Percentiles rank a stretch among this genome's conserved stretches.
Evolutionary conservation across 1,140 invertebrate species (phyloP).

Genomic region (Alviniconcha marisindica): DNA sequence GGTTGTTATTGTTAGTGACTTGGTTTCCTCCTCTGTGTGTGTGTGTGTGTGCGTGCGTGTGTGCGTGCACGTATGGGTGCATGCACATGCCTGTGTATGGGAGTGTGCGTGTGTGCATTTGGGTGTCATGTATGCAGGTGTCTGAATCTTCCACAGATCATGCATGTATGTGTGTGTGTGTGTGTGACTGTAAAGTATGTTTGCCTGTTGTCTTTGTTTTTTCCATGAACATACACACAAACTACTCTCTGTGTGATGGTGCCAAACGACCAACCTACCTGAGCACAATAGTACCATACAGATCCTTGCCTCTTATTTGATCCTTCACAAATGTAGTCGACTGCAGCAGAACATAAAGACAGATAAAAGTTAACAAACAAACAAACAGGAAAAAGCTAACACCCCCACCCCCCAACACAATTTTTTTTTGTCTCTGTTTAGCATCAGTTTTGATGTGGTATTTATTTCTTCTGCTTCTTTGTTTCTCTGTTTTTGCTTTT

Average conservation of each 20-base stretch:
- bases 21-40: not conserved
- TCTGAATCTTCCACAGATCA: too few relatives aligned
- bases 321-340: constrained; percentile 49
- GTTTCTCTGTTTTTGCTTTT: too few relatives aligned
- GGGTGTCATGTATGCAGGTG: too few relatives aligned
- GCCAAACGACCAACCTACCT: constrained; percentile 45
- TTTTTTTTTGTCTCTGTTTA: not conserved
- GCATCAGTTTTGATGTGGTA: not conserved
- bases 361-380: too few relatives aligned
- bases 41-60: not conserved
- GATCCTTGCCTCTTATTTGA: constrained; percentile 42
- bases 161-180: too few relatives aligned
- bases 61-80: not conserved
- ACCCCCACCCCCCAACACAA: not conserved
- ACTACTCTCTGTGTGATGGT: not conserved
- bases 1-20: too few relatives aligned
- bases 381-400: not conserved
- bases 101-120: too few relatives aligned
- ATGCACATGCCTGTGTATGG: too few relatives aligned
- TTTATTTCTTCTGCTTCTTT: not conserved
- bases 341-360: constrained; percentile 41
- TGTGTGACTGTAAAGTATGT: too few relatives aligned
- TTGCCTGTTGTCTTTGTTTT: not conserved
- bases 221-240: not conserved
- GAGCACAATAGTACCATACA: constrained; percentile 57